These are phyloP conservation scores for Quiscalus mexicanus DNA, from an alignment of 2,113 vertebrate genomes.

Conservation along the genomic window DNA sequence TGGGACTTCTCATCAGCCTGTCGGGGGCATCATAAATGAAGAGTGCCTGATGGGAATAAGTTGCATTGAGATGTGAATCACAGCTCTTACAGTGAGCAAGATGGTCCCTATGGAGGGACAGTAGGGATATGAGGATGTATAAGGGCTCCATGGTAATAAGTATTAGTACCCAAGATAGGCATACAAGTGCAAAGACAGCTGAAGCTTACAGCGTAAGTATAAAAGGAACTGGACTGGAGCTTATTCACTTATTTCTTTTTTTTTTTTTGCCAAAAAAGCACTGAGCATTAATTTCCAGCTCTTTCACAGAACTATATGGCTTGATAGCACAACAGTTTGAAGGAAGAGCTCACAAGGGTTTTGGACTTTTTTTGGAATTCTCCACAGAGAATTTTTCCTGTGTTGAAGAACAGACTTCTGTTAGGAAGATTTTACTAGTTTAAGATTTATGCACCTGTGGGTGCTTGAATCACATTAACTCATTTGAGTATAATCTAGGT, in stretches of 20 bases:
- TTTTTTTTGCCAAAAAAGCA: not conserved
- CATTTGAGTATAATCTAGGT: not conserved
- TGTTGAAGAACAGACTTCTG: not conserved
- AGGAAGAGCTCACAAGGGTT: not conserved
- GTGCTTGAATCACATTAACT: not conserved
- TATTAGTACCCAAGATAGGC: not conserved
- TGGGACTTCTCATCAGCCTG: not conserved
- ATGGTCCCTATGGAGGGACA: rapidly evolving
- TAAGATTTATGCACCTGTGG: not conserved
- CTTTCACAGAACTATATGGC: not conserved
- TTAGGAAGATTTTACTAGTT: not conserved
- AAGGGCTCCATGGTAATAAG: not conserved
- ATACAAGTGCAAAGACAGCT: not conserved
- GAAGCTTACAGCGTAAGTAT: not conserved
- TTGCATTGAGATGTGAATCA: not conserved
- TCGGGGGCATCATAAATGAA: not conserved
- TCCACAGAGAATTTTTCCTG: not conserved
- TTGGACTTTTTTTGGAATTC: not conserved
- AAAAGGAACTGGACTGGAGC: not conserved
- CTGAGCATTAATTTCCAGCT: not conserved
- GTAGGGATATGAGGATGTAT: not conserved
- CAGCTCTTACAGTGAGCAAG: not conserved
- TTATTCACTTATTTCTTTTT: not conserved
- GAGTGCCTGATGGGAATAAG: not conserved
- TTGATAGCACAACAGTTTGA: not conserved